Conservation (phyloP, 2,113 vertebrate species). For the Candoia aspera region DNA sequence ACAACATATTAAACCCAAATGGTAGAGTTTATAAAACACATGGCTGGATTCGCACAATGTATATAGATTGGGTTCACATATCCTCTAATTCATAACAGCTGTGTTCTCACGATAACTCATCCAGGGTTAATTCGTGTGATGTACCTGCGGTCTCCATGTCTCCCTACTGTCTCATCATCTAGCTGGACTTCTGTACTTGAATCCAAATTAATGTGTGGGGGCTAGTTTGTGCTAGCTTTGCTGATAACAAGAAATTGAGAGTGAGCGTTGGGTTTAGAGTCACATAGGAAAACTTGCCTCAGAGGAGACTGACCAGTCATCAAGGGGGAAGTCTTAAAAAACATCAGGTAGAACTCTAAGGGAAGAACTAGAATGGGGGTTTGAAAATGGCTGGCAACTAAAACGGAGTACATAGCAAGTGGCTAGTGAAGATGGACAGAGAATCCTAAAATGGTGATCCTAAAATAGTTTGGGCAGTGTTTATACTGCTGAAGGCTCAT, state of each 20-base stretch:
- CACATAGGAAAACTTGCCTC: too few relatives aligned
- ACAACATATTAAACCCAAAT: too few relatives aligned
- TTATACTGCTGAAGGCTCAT: background rate
- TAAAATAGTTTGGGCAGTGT: background rate
- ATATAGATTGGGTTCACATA: background rate
- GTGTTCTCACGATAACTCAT: background rate
- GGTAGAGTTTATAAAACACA: too few relatives aligned
- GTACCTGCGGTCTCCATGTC: background rate
- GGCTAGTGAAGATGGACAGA: background rate
- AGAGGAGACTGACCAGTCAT: background rate
- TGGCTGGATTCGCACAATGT: too few relatives aligned
- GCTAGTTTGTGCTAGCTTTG: background rate
- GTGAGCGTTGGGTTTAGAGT: background rate
- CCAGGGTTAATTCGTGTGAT: background rate
- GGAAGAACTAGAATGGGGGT: background rate
- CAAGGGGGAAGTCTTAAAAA: background rate
- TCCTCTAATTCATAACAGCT: background rate
- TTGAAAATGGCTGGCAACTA: background rate
- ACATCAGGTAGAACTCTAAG: background rate
- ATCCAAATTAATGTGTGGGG: background rate
- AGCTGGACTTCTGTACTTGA: background rate
- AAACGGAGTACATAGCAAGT: background rate
- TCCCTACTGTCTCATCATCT: background rate
- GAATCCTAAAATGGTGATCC: background rate
- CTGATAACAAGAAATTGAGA: background rate